These are phyloP conservation scores for Tethya wilhelma DNA, from an alignment of 37 sponge, comb jelly and placozoan genomes.

Conservation along the genomic window DNA sequence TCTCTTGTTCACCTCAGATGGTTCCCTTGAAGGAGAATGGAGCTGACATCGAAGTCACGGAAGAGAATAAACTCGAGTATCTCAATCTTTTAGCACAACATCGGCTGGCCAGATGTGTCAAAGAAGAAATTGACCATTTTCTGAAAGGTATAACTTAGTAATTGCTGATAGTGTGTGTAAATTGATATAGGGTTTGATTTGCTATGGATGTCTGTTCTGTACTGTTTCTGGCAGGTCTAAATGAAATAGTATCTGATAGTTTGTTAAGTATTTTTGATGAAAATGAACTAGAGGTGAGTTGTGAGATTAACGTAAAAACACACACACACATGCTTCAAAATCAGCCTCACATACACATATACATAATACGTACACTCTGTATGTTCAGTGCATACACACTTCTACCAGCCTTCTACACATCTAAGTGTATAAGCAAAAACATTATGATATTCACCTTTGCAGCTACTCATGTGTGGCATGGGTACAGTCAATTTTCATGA, in stretches of 20 bases:
- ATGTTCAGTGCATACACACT: background rate
- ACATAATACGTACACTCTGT: background rate
- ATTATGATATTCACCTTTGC: too few species aligned
- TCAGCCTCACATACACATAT: background rate
- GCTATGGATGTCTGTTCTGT: background rate
- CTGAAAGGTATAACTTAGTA: constrained; percentile 71
- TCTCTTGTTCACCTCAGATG: constrained; percentile 25
- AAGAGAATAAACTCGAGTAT: constrained; percentile 87
- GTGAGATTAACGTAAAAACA: background rate
- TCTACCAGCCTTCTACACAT: too few species aligned
- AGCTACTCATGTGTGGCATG: constrained; percentile 93
- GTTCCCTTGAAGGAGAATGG: constrained; percentile 83
- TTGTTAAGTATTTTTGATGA: constrained; percentile 94
- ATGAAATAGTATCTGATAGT: constrained; percentile 84
- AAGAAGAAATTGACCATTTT: constrained; percentile 82
- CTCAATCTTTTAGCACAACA: constrained; percentile 84
- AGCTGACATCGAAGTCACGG: constrained; percentile 82
- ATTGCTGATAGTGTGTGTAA: background rate
- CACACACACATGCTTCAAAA: background rate
- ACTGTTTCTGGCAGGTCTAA: constrained; percentile 61
- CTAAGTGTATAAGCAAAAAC: too few species aligned
- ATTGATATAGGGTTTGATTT: background rate
- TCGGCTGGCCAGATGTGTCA: constrained; percentile 63
- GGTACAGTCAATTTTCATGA: constrained; percentile 65
- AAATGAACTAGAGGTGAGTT: constrained; percentile 90